Evolutionary conservation across 2,888 invertebrate species (phyloP).

Genomic region (Diogma glabrata): DNA sequence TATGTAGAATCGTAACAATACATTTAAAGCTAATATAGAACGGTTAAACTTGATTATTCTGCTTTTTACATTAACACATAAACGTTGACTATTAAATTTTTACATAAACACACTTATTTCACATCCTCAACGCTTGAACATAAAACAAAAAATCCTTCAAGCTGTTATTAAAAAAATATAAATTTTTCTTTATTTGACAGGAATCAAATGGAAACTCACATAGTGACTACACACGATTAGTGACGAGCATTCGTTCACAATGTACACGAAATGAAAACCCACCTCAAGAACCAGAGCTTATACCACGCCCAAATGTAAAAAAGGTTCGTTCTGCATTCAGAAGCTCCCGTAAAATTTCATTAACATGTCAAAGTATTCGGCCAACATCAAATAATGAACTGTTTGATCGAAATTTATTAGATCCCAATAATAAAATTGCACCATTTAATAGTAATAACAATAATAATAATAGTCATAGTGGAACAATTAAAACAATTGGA

Average conservation of each 20-base stretch:
- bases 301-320: slow-evolving; percentile 15
- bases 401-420: slow-evolving; percentile 16
- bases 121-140: too few species aligned
- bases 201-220: slow-evolving; percentile 27
- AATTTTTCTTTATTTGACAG: slow-evolving; percentile 11
- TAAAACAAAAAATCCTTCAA: too few species aligned
- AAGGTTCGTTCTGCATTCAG: slow-evolving; percentile 22
- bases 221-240: slow-evolving; percentile 35
- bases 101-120: too few species aligned
- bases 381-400: slow-evolving; percentile 34
- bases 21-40: too few species aligned
- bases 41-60: too few species aligned
- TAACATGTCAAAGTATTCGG: slow-evolving; percentile 52
- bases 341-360: slow-evolving; percentile 53
- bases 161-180: too few species aligned
- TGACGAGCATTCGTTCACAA: slow-evolving; percentile 46
- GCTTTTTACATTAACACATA: too few species aligned
- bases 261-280: slow-evolving; percentile 48
- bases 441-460: slow-evolving; percentile 12
- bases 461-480: slow-evolving; percentile 4
- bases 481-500: slow-evolving; percentile 30
- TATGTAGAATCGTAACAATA: too few species aligned
- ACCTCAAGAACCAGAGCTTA: slow-evolving; percentile 26
- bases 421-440: slow-evolving; percentile 27
- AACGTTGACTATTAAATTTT: too few species aligned